Conservation (phyloP, 1,140 invertebrate species). For the Oreohelix idahoensis region DNA sequence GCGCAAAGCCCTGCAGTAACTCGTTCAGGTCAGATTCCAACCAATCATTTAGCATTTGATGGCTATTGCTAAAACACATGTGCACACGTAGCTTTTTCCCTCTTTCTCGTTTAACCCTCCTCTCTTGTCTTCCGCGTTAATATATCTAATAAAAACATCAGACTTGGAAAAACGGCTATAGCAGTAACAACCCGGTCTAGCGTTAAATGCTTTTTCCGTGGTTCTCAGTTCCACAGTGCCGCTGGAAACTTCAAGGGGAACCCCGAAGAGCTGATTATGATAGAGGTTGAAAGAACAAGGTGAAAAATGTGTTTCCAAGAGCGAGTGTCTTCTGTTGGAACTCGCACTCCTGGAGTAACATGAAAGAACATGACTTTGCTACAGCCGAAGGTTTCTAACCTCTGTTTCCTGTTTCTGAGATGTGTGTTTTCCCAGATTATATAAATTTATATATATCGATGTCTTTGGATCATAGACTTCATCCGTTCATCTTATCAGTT, state of each 20-base stretch:
- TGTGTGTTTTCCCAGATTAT: too few species aligned
- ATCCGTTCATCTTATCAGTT: too few species aligned
- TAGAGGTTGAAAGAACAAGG: not conserved
- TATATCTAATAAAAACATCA: not conserved
- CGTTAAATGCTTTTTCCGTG: not conserved
- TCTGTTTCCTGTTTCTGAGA: too few species aligned
- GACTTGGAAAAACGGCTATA: too few species aligned
- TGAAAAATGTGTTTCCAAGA: not conserved
- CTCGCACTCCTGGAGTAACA: not conserved
- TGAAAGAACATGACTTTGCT: not conserved
- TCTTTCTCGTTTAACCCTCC: not conserved
- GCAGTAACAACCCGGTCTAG: not conserved
- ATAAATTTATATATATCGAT: too few species aligned
- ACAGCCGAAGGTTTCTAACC: not conserved
- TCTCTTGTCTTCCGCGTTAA: not conserved
- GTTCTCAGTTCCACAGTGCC: not conserved
- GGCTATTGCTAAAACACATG: constrained; percentile 29
- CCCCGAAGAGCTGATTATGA: not conserved
- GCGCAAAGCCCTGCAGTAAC: too few species aligned
- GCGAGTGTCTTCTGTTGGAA: not conserved
- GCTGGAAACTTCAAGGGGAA: not conserved
- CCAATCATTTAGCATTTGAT: constrained; percentile 28
- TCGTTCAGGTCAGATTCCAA: not conserved
- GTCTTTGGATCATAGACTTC: too few species aligned
- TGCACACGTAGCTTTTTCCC: not conserved